A percentile compares a stretch with the other conserved stretches of the same genome.
Evolutionary conservation across 2,888 invertebrate species (phyloP).

Genomic region (Calliopum simillimum): DNA sequence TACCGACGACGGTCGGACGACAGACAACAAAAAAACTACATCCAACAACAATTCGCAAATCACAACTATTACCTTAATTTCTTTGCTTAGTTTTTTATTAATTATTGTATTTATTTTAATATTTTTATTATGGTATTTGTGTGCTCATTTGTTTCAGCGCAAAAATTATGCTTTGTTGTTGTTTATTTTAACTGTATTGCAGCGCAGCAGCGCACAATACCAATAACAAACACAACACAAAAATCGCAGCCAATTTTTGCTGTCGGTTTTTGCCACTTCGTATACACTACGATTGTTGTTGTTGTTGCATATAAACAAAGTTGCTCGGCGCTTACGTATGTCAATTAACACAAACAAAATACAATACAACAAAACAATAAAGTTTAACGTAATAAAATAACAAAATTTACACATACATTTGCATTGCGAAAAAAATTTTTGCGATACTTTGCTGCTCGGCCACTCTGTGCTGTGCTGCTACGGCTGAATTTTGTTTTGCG

Average conservation of each 20-base stretch:
- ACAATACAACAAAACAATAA: neutral
- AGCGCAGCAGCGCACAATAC: neutral
- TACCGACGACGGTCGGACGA: no score
- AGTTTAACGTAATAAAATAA: neutral
- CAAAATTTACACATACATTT: constrained; percentile 25
- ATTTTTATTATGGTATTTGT: constrained; percentile 15
- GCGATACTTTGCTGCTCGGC: constrained; percentile 15
- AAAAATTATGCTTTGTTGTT: constrained; percentile 27
- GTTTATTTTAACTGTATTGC: constrained; percentile 7
- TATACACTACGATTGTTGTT: neutral
- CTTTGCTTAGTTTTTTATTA: constrained; percentile 15
- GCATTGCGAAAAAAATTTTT: constrained; percentile 20
- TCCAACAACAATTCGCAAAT: constrained; percentile 26
- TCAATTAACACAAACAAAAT: constrained; percentile 24
- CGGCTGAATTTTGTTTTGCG: constrained; percentile 6
- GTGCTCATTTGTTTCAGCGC: neutral
- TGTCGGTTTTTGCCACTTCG: neutral
- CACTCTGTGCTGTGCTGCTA: no score
- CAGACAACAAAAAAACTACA: constrained; percentile 5
- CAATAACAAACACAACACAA: neutral
- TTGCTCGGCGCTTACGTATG: neutral
- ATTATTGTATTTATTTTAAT: constrained; percentile 28
- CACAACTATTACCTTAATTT: constrained; percentile 32
- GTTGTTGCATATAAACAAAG: neutral
- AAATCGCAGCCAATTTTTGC: constrained; percentile 18